Conservation (phyloP, 2,888 invertebrate species). For the Resseliella maxima region DNA sequence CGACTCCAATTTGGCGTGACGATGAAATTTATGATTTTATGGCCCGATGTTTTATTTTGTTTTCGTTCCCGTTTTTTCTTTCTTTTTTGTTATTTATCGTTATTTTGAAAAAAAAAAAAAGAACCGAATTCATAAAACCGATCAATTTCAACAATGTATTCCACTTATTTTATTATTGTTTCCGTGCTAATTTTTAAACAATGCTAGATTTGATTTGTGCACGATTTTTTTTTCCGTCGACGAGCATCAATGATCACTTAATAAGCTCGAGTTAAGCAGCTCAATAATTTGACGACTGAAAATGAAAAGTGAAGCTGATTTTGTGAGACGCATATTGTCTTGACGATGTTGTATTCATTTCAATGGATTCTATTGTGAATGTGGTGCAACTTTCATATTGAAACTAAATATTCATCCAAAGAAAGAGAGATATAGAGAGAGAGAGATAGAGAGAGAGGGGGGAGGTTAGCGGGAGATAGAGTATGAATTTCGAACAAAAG, state of each 20-base stretch:
- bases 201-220: conserved; percentile 3
- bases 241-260: conserved; percentile 14
- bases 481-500: background rate
- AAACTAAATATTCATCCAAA: background rate
- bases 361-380: background rate
- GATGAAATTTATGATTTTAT: conserved; percentile 47
- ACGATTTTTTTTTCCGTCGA: background rate
- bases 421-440: background rate
- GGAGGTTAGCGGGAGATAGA: no score
- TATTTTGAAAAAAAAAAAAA: no score
- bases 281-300: background rate
- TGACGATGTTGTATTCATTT: background rate
- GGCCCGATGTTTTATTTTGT: background rate
- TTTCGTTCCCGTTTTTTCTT: background rate
- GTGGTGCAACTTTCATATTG: background rate
- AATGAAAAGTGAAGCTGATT: conserved; percentile 20
- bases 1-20: conserved; percentile 41
- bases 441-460: no score
- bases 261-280: background rate
- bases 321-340: background rate
- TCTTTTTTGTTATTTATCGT: background rate
- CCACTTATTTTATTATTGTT: conserved; percentile 11
- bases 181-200: conserved; percentile 41
- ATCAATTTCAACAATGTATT: background rate
- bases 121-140: conserved; percentile 35